Evolutionary conservation across 2,797 vertebrate genomes (phyloP), one percentile per base, ranked within the genome.

Genomic region (Calcarius lapponicus): DNA sequence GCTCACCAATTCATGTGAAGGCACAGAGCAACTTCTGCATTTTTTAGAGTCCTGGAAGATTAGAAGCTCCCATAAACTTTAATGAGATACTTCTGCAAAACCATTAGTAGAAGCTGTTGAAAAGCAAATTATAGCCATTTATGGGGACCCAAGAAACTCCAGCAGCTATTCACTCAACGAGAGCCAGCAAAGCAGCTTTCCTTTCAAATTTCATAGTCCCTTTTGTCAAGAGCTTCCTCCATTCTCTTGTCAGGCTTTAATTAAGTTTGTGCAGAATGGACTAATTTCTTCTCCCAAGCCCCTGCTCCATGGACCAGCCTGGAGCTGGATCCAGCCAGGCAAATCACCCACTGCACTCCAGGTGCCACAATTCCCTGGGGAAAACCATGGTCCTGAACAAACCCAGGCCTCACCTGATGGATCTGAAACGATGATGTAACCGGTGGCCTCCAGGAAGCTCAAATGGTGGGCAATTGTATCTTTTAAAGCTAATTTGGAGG

Each of bases 51-150:
- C 58, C 60, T 2, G 2, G 62, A 92, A 94, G 75, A 71, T n/a
- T 80, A 69, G 79, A 71, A 80, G 53, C 31, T 88, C 51, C 76
- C 75, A n/a, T 75, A 86, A 90, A 86, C 26, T 76, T 83, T 85
- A 92, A 76, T 47, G 80, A 95, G 86, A 38, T 65, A 25, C 47
- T 87, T 71, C 70, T 65, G 40, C 38, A 91, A 73, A 93, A 53
- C 34, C 45, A 64, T 72, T 86, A 85, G 80, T 57, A 56, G 86
- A 74, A 76, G 62, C 86, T 80, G 79, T 69, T 80, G 79, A 74
- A 93, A 95, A 96, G 74, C 38, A 83, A 91, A 87, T 85, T 56
- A 53, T 29, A 80, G 71, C 60, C 73, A 61, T 86, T 90, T 90
- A 74, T 47, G 69, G 71, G 51, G 57, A 64, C 91, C 83, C 14